Conservation (phyloP, 2,888 invertebrate species). For the Koerneria pararmatus region DNA sequence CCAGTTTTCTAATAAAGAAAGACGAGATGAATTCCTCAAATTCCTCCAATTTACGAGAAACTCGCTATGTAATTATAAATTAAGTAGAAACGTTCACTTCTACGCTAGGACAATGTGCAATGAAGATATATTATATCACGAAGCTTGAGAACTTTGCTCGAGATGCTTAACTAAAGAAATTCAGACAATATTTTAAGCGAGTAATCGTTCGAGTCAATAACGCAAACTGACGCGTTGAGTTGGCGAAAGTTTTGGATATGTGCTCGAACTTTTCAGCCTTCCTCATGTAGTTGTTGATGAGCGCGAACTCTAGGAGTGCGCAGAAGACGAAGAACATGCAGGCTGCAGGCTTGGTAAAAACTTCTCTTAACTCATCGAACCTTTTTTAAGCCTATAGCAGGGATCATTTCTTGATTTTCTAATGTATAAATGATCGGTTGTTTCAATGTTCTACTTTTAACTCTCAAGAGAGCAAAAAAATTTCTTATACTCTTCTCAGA, state of each 20-base stretch:
- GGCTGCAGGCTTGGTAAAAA: slow-evolving; percentile 30
- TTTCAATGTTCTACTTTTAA: too few relatives aligned
- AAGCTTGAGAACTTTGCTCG: background rate
- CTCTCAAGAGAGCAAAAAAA: too few relatives aligned
- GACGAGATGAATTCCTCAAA: too few relatives aligned
- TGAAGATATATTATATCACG: background rate
- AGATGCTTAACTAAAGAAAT: background rate
- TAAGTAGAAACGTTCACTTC: too few relatives aligned
- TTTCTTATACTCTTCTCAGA: too few relatives aligned
- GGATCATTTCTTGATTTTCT: too few relatives aligned
- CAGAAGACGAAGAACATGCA: slow-evolving; percentile 58
- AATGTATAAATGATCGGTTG: too few relatives aligned
- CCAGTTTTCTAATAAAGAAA: too few relatives aligned
- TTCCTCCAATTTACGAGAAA: too few relatives aligned
- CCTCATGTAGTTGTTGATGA: slow-evolving; percentile 55
- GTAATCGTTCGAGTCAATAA: background rate
- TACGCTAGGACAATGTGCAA: background rate
- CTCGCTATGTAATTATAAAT: too few relatives aligned
- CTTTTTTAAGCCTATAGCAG: too few relatives aligned
- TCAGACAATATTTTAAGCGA: background rate
- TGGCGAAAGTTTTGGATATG: slow-evolving; percentile 20
- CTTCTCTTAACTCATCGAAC: too few relatives aligned
- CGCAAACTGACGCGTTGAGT: slow-evolving; percentile 3
- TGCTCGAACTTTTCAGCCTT: slow-evolving; percentile 28
- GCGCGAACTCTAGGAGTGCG: slow-evolving; percentile 53